Base-by-base conservation (phyloP, 2,113 vertebrate genomes). In the Heterotilapia buettikoferi region DNA sequence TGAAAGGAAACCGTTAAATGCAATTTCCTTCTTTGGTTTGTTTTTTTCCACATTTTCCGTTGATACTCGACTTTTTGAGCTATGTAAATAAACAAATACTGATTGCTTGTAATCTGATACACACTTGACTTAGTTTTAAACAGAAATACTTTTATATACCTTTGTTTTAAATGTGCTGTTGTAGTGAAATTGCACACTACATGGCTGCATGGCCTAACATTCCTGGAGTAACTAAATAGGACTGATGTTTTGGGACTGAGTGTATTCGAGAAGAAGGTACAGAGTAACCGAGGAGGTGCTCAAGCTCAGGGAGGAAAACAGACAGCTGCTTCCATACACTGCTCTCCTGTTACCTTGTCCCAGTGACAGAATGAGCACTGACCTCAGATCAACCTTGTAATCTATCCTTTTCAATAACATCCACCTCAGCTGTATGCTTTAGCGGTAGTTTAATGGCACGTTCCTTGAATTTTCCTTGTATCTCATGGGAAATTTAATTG, bases 351-450 rank as follows among this genome's bases (percentile, higher is more conserved):
- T 84, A 86, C 90, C 84, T 66, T 29, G 87, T 93, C 87, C 71
- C 76, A 78, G 83, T 19, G 59, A 83, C 79, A 79, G 83, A 94
- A 90, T 85, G 88, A 92, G 86, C 56, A 7, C 85, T 91, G 94
- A 95, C 92, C 94, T 88, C 14, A 76, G 93, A 90, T 95, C 94
- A 92, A 82, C 90, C 93, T 91, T 92, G 93, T 95, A 96, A 96
- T 86, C 82, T 89, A 96, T 93, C 89, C 91, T 89, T 93, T 95
- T 93, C 90, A 93, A 96, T 93, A 96, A 95, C 94, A 95, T 94
- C 93, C 93, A 94, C 90, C 89, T 94, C 91, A 78, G 92, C 86
- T 33, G 24, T 84, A 82, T 71, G 73, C 92, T 92, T 92, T 83
- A 87, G 94, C 86, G 86, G 88, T 92, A 87, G 93, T 93, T 87